Evolutionary conservation across 2,113 vertebrate genomes (phyloP), one percentile per base, ranked within the genome.

Genomic region (Trematocara macrostoma): DNA sequence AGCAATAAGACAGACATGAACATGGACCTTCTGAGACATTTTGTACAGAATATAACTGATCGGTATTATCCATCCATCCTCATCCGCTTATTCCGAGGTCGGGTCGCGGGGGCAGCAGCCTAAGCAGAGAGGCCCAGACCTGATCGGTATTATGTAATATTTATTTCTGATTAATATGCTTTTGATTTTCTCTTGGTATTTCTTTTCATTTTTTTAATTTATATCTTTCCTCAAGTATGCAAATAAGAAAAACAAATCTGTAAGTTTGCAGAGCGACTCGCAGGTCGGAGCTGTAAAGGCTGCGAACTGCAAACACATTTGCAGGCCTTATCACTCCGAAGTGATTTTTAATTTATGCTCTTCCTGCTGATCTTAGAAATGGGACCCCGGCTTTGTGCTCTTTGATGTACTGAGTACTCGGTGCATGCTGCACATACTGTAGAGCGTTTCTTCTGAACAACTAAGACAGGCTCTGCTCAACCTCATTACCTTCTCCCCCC

Each of bases 331-430:
- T 82, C 53, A 84, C 84, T 88, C 86, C 42, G 83, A 88, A 83
- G 87, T 38, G 87, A 93, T 94, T 82, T 93, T 90, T 94, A 91
- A 95, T 95, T 91, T 69, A 95, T 93, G 93, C 93, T 92, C 86
- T 81, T 81, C 57, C 55, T 83, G 90, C 90, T 91, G 93, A 95
- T 93, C 88, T 93, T 85, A 55, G 79, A 86, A 95, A 86, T 29
- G 81, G 89, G 82, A 85, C 49, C 49, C 34, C 2, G 2, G 82
- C 67, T 67, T 85, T 57, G 85, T 52, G 45, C 81, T 81, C 91
- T 95, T 95, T 95, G 95, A 94, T 91, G 88, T 89, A 78, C 31
- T 78, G 69, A 91, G 83, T 38, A 3, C 82, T 76, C 45, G 0
- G 47, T 53, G 92, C 52, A 51, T 78, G 91, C 90, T 87, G 81